These are phyloP conservation scores for Ariopsis seemanni DNA, from an alignment of 2,113 vertebrate genomes.

Conservation along the genomic window DNA sequence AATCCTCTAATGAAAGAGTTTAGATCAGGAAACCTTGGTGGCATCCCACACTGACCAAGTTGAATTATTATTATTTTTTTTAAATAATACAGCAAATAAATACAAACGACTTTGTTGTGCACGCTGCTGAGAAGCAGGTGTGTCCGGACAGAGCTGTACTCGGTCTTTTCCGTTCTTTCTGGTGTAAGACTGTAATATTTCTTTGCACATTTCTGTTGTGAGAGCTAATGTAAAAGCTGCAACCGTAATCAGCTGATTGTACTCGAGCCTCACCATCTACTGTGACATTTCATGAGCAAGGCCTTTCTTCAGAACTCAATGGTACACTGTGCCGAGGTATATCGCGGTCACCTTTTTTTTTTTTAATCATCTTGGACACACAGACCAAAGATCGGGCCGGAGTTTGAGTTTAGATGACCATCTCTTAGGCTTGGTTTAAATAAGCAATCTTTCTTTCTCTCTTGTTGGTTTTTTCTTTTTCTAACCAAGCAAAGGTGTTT, in stretches of 20 bases:
- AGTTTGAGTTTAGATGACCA: conserved; percentile 49
- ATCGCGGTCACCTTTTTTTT: not conserved
- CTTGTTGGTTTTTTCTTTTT: not conserved
- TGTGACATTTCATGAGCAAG: conserved; percentile 42
- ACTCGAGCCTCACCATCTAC: conserved; percentile 39
- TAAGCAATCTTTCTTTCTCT: conserved; percentile 7
- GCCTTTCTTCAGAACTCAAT: conserved; percentile 31
- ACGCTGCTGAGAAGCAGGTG: not conserved
- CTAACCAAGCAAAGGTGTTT: conserved; percentile 58
- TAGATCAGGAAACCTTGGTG: not conserved
- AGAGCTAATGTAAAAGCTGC: conserved; percentile 30
- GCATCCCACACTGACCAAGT: not conserved
- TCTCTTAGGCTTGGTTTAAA: conserved; percentile 54
- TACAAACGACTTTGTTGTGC: not conserved
- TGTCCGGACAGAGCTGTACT: not conserved
- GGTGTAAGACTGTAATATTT: conserved; percentile 13
- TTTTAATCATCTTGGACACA: conserved; percentile 48
- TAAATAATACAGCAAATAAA: not conserved
- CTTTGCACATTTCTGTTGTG: conserved; percentile 31
- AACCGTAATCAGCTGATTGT: not conserved
- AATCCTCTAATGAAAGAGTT: not conserved
- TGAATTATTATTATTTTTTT: not conserved
- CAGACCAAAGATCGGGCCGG: conserved; percentile 56
- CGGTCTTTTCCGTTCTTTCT: not conserved
- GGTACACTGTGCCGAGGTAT: conserved; percentile 40